phyloP scores from a whole-genome alignment of 2,113 vertebrate species.

The Dunckerocampus dactyliophorus region DNA sequence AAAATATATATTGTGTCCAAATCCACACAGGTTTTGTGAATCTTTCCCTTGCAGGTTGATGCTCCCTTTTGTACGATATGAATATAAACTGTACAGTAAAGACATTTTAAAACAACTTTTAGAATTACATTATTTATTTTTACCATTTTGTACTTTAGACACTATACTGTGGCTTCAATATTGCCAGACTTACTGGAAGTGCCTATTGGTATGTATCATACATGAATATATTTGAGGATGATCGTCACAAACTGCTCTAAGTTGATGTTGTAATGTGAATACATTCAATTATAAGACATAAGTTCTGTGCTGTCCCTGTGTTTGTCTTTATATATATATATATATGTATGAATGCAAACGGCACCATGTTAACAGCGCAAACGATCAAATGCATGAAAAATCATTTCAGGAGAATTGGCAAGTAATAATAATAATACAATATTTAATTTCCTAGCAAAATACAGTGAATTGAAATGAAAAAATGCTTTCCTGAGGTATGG shows the following conservation, averaged over 20 bases:
- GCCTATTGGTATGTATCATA: conserved; percentile 96
- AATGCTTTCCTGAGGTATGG: too few relatives aligned
- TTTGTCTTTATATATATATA: conserved; percentile 30
- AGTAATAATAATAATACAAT: too few relatives aligned
- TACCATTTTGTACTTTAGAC: conserved; percentile 96
- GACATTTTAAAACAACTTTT: conserved; percentile 81
- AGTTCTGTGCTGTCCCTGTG: conserved; percentile 81
- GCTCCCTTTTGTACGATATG: conserved; percentile 87
- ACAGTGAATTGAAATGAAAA: too few relatives aligned
- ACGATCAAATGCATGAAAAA: too few relatives aligned
- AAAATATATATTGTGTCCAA: conserved; percentile 54
- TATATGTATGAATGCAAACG: neutral
- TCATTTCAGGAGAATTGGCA: too few relatives aligned
- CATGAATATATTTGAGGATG: conserved; percentile 87
- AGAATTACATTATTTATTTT: conserved; percentile 98
- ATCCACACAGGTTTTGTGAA: conserved; percentile 82
- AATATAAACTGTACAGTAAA: conserved; percentile 87
- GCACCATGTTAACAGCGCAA: too few relatives aligned
- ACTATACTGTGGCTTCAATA: conserved; percentile 89
- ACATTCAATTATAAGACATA: conserved; percentile 87
- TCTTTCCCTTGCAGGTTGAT: conserved; percentile 80
- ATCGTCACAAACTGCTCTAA: conserved; percentile 87
- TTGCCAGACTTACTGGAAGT: conserved; percentile 98
- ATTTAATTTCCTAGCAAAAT: too few relatives aligned
- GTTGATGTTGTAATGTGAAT: conserved; percentile 93